These are phyloP conservation scores for Electrona antarctica DNA, from an alignment of 2,113 vertebrate species.

Conservation along the genomic window DNA sequence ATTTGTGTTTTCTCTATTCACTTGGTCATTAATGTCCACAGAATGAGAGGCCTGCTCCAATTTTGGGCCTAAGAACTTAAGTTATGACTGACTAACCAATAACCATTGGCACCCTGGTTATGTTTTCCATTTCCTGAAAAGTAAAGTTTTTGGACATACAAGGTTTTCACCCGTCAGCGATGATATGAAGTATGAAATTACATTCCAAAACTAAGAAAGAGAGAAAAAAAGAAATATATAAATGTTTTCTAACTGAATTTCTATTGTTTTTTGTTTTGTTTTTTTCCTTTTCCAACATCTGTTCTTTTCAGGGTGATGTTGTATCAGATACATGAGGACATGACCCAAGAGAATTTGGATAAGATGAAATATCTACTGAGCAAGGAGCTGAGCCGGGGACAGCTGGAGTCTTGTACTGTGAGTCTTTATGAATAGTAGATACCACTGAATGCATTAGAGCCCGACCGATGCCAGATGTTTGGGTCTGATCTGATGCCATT, in stretches of 20 bases:
- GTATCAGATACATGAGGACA: conserved; percentile 63
- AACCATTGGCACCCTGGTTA: too few relatives aligned
- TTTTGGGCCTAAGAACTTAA: too few relatives aligned
- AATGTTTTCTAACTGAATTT: neutral
- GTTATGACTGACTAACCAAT: too few relatives aligned
- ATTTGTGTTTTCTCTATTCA: too few relatives aligned
- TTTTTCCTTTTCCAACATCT: neutral
- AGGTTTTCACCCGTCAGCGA: neutral
- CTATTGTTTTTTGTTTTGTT: neutral
- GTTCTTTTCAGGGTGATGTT: conserved; percentile 71
- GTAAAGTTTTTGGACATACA: too few relatives aligned
- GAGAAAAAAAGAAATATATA: too few relatives aligned
- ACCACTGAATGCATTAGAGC: too few relatives aligned
- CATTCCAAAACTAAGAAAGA: neutral
- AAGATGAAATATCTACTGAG: conserved; percentile 67
- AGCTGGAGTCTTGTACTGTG: conserved; percentile 64
- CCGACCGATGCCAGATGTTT: too few relatives aligned
- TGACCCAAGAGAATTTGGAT: conserved; percentile 48
- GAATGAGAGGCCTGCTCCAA: too few relatives aligned
- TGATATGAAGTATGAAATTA: neutral
- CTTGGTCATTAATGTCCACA: too few relatives aligned
- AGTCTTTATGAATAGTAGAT: conserved; percentile 30
- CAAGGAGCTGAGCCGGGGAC: conserved; percentile 32
- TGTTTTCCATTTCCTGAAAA: too few relatives aligned
- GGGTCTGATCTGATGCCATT: too few relatives aligned